A percentile compares a stretch with the other conserved stretches of the same genome.
phyloP scores from a whole-genome alignment of 2,113 vertebrate species.

The Cheilinus undulatus region DNA sequence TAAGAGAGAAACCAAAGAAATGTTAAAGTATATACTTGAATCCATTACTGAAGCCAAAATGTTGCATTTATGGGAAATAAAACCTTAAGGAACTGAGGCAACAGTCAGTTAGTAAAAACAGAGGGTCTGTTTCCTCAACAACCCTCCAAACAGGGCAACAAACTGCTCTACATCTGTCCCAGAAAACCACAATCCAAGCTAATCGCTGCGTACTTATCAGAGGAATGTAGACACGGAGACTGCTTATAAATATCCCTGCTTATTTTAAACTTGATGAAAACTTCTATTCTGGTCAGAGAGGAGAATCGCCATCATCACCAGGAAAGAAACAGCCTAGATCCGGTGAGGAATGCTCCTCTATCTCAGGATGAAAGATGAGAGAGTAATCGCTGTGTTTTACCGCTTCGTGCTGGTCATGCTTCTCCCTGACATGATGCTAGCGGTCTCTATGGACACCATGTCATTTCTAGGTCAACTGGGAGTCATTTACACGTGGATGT shows the following conservation, averaged over 20 bases:
- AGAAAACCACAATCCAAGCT: slow-evolving; percentile 50
- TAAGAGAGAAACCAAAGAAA: not conserved
- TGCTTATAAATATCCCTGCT: slow-evolving; percentile 59
- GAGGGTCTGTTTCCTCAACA: slow-evolving; percentile 65
- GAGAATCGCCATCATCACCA: slow-evolving; percentile 30
- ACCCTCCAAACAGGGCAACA: slow-evolving; percentile 53
- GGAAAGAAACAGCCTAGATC: slow-evolving; percentile 19
- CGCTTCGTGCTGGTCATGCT: not conserved
- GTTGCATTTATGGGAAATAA: slow-evolving; percentile 20
- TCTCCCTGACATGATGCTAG: slow-evolving; percentile 6
- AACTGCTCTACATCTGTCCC: slow-evolving; percentile 20
- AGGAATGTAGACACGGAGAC: slow-evolving; percentile 67
- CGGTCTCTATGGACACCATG: slow-evolving; percentile 20
- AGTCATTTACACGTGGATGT: not conserved
- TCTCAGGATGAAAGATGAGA: slow-evolving; percentile 16
- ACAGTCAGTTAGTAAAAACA: slow-evolving; percentile 41
- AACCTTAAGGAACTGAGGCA: slow-evolving; percentile 32
- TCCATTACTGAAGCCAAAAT: slow-evolving; percentile 8
- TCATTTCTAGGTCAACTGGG: slow-evolving; percentile 23
- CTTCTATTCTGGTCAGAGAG: slow-evolving; percentile 55
- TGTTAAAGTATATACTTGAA: not conserved
- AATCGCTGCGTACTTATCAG: slow-evolving; percentile 59
- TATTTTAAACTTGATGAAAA: slow-evolving; percentile 62
- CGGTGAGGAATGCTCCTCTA: slow-evolving; percentile 54
- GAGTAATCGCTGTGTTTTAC: not conserved